These are phyloP conservation scores for Leptoclinus maculatus DNA, from an alignment of 2,797 vertebrate genomes.

Conservation along the genomic window DNA sequence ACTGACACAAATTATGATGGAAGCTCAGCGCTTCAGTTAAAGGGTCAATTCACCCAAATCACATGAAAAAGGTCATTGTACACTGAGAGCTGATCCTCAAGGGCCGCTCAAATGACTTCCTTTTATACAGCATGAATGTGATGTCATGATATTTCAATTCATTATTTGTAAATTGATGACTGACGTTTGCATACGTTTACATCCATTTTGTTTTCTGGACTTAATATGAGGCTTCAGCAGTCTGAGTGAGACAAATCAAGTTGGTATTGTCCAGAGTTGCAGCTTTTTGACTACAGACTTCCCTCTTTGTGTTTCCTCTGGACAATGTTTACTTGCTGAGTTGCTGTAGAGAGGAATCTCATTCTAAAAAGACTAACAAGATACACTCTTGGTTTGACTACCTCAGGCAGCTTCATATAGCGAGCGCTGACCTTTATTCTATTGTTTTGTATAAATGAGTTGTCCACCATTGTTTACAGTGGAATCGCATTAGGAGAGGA, in stretches of 20 bases:
- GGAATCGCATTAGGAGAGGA: background rate
- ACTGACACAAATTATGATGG: slow-evolving; percentile 48
- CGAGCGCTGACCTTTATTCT: background rate
- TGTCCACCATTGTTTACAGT: background rate
- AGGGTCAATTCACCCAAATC: slow-evolving; percentile 17
- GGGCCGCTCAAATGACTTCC: background rate
- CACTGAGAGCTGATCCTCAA: background rate
- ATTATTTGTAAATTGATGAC: background rate
- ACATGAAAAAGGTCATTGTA: background rate
- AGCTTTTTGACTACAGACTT: background rate
- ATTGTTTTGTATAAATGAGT: background rate
- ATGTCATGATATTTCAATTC: background rate
- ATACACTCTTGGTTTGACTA: background rate
- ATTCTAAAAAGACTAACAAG: background rate
- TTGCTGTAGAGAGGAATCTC: background rate
- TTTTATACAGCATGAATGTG: background rate
- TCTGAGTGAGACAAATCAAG: background rate
- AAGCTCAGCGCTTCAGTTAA: slow-evolving; percentile 35
- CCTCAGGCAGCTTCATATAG: background rate
- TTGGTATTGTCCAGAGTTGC: background rate
- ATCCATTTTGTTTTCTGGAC: background rate
- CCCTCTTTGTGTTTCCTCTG: background rate
- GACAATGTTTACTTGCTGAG: background rate
- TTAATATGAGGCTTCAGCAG: background rate
- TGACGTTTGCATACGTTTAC: background rate